These are phyloP conservation scores for Myzus persicae DNA, from an alignment of 1,140 invertebrate genomes.

Conservation along the genomic window DNA sequence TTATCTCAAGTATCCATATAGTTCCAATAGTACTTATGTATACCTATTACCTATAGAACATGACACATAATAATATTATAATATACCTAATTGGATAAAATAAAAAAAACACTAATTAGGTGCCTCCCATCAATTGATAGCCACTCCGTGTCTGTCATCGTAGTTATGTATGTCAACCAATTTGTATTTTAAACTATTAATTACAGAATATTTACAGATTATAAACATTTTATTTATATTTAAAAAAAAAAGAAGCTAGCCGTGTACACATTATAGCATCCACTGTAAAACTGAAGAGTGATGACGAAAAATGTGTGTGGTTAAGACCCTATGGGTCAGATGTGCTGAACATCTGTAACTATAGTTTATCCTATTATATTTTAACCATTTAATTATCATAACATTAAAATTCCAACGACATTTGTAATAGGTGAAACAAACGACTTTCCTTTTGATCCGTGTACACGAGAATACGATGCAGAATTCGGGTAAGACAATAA, in stretches of 20 bases:
- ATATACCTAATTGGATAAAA: not conserved
- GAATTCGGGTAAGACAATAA: not conserved
- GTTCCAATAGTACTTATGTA: too few relatives aligned
- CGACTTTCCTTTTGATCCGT: not conserved
- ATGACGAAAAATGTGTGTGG: not conserved
- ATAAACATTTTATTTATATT: too few relatives aligned
- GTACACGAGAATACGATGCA: not conserved
- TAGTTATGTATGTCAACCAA: too few relatives aligned
- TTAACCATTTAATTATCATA: not conserved
- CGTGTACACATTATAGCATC: not conserved
- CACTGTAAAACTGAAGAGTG: not conserved
- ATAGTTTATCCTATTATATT: not conserved
- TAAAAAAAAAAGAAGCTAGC: too few relatives aligned
- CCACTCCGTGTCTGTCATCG: not conserved
- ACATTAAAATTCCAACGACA: not conserved
- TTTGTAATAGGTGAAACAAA: not conserved
- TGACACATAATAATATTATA: too few relatives aligned
- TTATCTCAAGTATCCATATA: not conserved
- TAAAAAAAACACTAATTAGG: not conserved
- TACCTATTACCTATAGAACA: not conserved
- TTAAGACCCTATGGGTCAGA: not conserved
- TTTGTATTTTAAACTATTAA: too few relatives aligned
- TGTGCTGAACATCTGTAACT: not conserved
- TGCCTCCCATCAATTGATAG: not conserved
- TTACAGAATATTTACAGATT: too few relatives aligned